phyloP scores from a whole-genome alignment of 2,888 invertebrate species.

The Pocota personata region DNA sequence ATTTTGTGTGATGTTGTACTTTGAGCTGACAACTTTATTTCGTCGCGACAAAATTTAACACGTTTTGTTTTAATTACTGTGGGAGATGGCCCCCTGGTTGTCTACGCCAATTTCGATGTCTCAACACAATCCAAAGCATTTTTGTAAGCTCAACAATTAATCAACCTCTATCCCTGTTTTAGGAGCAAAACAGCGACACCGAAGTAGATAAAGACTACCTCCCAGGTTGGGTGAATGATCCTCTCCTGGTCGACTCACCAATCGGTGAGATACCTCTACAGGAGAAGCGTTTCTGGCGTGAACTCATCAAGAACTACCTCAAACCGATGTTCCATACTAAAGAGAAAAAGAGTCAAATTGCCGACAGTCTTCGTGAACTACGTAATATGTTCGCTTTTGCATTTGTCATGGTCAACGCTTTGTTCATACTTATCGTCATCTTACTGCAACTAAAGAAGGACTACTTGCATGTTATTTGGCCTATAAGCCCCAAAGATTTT shows the following conservation, averaged over 20 bases:
- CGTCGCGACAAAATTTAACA: too few relatives aligned
- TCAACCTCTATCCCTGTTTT: neutral
- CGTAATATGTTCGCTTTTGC: slow-evolving; percentile 87
- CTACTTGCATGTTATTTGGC: slow-evolving; percentile 87
- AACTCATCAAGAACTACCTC: slow-evolving; percentile 89
- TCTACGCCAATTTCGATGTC: too few relatives aligned
- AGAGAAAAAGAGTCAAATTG: slow-evolving; percentile 84
- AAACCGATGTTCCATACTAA: slow-evolving; percentile 88
- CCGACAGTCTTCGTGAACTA: slow-evolving; percentile 82
- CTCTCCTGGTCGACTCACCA: slow-evolving; percentile 86
- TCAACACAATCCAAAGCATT: too few relatives aligned
- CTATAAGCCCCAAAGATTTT: slow-evolving; percentile 85
- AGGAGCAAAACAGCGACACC: slow-evolving; percentile 33
- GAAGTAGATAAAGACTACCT: slow-evolving; percentile 75
- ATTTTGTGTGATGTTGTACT: too few relatives aligned
- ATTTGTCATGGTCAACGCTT: slow-evolving; percentile 90
- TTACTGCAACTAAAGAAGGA: slow-evolving; percentile 89
- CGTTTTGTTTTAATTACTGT: too few relatives aligned
- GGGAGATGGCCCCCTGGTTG: too few relatives aligned
- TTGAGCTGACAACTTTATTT: too few relatives aligned
- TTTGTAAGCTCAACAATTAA: too few relatives aligned
- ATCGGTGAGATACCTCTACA: slow-evolving; percentile 86
- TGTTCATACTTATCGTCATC: slow-evolving; percentile 90
- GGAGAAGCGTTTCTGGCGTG: slow-evolving; percentile 91
- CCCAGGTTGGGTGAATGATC: slow-evolving; percentile 88